A percentile compares a stretch with the other conserved stretches of the same genome.
Conservation (phyloP, 2,888 invertebrate species). For the Ophioninae sp. region DNA sequence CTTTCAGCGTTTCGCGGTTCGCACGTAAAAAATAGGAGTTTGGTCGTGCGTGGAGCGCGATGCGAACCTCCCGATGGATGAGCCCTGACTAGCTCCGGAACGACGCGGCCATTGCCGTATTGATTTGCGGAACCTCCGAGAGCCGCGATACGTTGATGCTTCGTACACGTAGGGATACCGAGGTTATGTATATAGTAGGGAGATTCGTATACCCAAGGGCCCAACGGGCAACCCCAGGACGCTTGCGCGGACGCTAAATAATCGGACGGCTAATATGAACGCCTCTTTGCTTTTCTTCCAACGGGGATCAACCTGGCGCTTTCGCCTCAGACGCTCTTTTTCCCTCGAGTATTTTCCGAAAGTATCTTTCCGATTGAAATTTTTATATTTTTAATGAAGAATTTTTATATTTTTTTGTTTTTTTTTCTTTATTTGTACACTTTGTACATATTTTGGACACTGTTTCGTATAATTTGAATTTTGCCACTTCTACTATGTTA, state of each 20-base stretch:
- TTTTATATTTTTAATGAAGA: too few species aligned
- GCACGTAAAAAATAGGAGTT: slow-evolving; percentile 21
- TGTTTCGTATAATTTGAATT: too few species aligned
- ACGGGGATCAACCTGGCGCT: not conserved
- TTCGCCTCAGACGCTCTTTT: not conserved
- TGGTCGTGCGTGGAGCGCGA: slow-evolving; percentile 63
- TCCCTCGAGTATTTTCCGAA: not conserved
- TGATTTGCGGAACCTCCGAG: slow-evolving; percentile 71
- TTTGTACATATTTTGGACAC: too few species aligned
- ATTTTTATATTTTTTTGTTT: too few species aligned
- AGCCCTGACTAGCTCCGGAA: slow-evolving; percentile 77
- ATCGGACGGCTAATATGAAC: slow-evolving; percentile 6
- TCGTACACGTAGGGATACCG: not conserved
- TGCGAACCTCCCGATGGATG: slow-evolving; percentile 73
- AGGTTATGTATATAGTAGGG: not conserved
- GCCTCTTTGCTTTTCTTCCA: not conserved
- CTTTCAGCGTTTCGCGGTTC: slow-evolving; percentile 5
- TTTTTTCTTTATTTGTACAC: too few species aligned
- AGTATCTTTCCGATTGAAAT: not conserved
- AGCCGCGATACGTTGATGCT: slow-evolving; percentile 32
- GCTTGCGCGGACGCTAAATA: slow-evolving; percentile 34
- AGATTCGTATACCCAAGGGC: not conserved
- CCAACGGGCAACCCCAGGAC: slow-evolving; percentile 7
- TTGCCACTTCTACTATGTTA: too few species aligned
- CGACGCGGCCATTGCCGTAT: slow-evolving; percentile 79